Evolutionary conservation across 2,113 vertebrate genomes (phyloP).

Genomic region (Thomomys bottae): DNA sequence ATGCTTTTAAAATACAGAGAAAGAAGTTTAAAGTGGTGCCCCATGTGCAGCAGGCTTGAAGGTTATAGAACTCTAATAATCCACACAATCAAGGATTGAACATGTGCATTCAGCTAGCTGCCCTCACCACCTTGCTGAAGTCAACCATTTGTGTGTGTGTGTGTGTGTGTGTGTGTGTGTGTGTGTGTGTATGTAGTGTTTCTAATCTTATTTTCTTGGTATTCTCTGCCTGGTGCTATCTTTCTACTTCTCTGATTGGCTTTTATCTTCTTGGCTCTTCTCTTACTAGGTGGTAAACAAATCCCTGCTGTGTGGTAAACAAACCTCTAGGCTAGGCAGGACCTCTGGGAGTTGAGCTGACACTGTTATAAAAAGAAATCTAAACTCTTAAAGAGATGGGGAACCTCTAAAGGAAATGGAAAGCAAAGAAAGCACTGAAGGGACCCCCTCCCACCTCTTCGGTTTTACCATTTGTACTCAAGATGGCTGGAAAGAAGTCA

Average conservation of each 20-base stretch:
- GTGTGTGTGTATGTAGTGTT: background rate
- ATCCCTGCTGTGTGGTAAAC: conserved; percentile 72
- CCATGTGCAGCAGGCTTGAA: background rate
- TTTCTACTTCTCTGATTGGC: conserved; percentile 68
- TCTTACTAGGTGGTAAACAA: conserved; percentile 68
- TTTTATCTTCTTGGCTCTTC: conserved; percentile 69
- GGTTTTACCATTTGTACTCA: conserved; percentile 63
- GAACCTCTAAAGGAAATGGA: conserved; percentile 46
- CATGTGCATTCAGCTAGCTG: background rate
- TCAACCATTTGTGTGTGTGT: too few relatives aligned
- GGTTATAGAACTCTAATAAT: conserved; percentile 13
- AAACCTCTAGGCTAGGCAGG: conserved; percentile 50
- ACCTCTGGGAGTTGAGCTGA: conserved; percentile 55
- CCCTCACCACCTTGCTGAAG: background rate
- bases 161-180: too few relatives aligned
- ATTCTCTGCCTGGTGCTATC: conserved; percentile 50
- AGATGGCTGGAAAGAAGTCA: conserved; percentile 60
- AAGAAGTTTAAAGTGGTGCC: background rate
- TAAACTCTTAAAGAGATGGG: conserved; percentile 65
- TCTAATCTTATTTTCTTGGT: conserved; percentile 65
- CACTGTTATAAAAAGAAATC: conserved; percentile 55
- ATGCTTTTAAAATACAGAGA: background rate
- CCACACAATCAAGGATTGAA: background rate
- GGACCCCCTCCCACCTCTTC: background rate
- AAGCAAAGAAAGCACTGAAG: conserved; percentile 49